Evolutionary conservation across 2,888 invertebrate species (phyloP), one percentile per base, ranked within the genome.

Genomic region (Caenorhabditis sp.): DNA sequence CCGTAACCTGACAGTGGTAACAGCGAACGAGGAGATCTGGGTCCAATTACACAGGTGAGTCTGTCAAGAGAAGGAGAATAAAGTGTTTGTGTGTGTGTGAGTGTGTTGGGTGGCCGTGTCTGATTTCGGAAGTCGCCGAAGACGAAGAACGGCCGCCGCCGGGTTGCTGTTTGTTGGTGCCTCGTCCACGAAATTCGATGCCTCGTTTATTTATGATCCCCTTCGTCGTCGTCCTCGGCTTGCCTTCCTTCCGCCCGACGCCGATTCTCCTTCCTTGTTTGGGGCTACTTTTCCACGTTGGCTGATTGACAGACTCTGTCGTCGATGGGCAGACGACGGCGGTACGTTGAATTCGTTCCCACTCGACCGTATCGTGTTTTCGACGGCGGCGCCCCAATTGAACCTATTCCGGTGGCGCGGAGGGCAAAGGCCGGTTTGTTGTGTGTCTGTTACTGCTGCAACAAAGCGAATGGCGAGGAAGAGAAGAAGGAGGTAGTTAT

Each of bases 1-100:
- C 64, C 84, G 90, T 55, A 89, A 85, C 80, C 65, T 90, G 71
- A 78, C 83, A 24, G 78, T 80, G 18, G 85, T 90, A 55, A 85
- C 87, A 18, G 84, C 85, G 44, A 80, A 84, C 50, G 80, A 85
- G 6, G 74, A 84, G 6, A 86, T 90, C 55, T 90, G 88, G 84
- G 51, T 61, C 6, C 50, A 58, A 28, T 62, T 90, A 53, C 90
- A 90, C 68, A 84, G 88, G 90, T 89, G 60, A 72, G 85, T 58
- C 9, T 8, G 4, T 53, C 51, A 18, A n/a, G 15, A 18, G 26
- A n/a, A 22, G 11, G 32, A 62, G 58, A 62, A 64, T 76, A 60
- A 61, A 60, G 64, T 26, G 20, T 58, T 65, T 20, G 24, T 40
- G 22, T 28, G n/a, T n/a, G n/a, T n/a, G n/a, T n/a, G n/a, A n/a